Percentiles rank a stretch among this genome's conserved stretches.
Evolutionary conservation across 2,113 vertebrate species (phyloP).

Genomic region (Sapajus apella): DNA sequence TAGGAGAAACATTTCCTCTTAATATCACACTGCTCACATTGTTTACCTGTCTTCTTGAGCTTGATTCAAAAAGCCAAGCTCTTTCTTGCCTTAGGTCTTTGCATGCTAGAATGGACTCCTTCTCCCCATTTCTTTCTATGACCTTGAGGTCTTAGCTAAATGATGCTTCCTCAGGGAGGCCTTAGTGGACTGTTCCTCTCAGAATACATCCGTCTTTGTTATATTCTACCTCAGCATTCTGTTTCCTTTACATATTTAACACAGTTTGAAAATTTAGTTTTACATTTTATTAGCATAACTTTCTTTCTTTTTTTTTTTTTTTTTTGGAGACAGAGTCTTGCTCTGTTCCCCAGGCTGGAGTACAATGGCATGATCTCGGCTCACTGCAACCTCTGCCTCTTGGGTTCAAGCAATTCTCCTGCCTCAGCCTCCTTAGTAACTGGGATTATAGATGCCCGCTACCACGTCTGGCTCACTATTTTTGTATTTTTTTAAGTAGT

Average conservation of each 20-base stretch:
- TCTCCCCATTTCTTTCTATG: not conserved
- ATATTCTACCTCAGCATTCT: not conserved
- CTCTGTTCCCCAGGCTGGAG: too few species aligned
- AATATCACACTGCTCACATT: not conserved
- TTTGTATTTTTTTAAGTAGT: too few species aligned
- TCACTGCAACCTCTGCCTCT: too few species aligned
- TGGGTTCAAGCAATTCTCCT: too few species aligned
- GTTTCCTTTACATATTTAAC: not conserved
- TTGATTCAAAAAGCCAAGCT: not conserved
- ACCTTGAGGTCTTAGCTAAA: not conserved
- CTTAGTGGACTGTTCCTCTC: not conserved
- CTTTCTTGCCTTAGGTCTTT: not conserved
- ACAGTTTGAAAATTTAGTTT: not conserved
- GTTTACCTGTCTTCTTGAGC: not conserved
- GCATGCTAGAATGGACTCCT: not conserved
- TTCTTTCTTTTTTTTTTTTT: not conserved
- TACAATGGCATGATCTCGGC: too few species aligned
- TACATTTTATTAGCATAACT: not conserved
- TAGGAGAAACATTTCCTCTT: constrained; percentile 19
- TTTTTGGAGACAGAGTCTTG: too few species aligned
- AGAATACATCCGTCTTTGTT: not conserved
- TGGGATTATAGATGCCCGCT: too few species aligned
- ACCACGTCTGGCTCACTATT: too few species aligned
- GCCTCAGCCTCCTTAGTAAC: too few species aligned
- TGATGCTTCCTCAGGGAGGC: not conserved